Percentiles rank a stretch among this genome's conserved stretches.
phyloP scores from a whole-genome alignment of 2,888 invertebrate species.

The Heliconius cydno region DNA sequence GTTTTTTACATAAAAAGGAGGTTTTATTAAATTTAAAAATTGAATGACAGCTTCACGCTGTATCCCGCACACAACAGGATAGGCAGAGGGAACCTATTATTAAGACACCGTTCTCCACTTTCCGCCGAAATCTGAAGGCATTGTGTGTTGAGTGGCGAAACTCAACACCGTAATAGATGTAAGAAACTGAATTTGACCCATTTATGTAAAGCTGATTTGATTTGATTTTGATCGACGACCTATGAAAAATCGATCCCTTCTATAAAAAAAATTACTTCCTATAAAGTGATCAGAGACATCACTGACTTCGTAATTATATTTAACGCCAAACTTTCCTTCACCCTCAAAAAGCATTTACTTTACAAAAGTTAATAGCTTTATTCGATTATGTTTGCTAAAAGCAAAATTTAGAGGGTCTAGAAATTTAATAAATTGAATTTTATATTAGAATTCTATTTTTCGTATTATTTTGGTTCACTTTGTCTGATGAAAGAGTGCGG shows the following conservation, averaged over 20 bases:
- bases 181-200: too few relatives aligned
- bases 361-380: constrained; percentile 17
- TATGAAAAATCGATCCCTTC: background rate
- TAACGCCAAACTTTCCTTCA: constrained; percentile 13
- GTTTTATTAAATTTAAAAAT: background rate
- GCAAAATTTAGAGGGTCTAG: constrained; percentile 8
- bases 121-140: too few relatives aligned
- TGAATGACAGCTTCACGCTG: too few relatives aligned
- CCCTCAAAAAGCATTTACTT: constrained; percentile 26
- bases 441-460: background rate
- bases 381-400: constrained; percentile 28
- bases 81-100: too few relatives aligned
- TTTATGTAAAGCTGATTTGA: too few relatives aligned
- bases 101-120: too few relatives aligned
- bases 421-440: constrained; percentile 13
- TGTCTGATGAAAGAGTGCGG: background rate
- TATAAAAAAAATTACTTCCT: background rate
- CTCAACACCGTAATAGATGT: too few relatives aligned
- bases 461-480: background rate
- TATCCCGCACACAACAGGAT: too few relatives aligned
- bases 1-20: background rate
- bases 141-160: too few relatives aligned
- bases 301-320: constrained; percentile 16
- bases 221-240: background rate
- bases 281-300: background rate